Base-by-base conservation (phyloP, 2,888 invertebrate species). In the Tetragonula carbonaria region DNA sequence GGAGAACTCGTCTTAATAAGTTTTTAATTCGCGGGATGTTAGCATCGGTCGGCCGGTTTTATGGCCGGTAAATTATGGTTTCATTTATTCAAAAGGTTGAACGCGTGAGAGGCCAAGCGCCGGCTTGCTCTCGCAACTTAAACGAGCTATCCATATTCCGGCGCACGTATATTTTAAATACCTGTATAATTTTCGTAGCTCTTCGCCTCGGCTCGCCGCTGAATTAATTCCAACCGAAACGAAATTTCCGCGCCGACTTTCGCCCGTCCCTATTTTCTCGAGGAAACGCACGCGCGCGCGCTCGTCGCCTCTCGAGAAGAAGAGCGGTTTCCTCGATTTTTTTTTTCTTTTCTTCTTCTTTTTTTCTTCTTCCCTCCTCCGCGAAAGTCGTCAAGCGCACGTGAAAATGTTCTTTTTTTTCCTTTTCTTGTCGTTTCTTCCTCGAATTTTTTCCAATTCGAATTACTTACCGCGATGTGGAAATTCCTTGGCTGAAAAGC, bases 81-180 rank as follows among this genome's bases (percentile, higher is more conserved):
- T 80, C 76, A 76, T 80, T 80, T 80, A 76, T 80, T 80, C 71
- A 55, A 51, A 80, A 71, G 59, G 71, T 28, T 59, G 71, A 55
- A 57, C 70, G 70, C 55, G 75, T 45, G 63, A 65, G 45, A 59
- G 62, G 45, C 72, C 28, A 53, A 28, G 45, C 45, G 8, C 38
- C 51, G 33, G 67, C 3, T 33, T 33, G 33, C 74, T 8, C 45
- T 62, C 68, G 59, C 23, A 70, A 75, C 67, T 75, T 75, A 57
- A 71, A 70, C 65, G 76, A 77, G 71, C 57, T 50, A 80, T 77
- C 51, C 76, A 66, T 80, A 80, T 77, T 80, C 59, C 51, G 50
- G 38, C 16, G n/a, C 76, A 51, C 45, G 63, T 78, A 65, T 71
- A 76, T 70, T 65, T 76, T 76, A 80, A 77, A 71, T 77, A 72